Evolutionary conservation across 2,888 invertebrate species (phyloP).

Genomic region (Notodonta dromedarius): DNA sequence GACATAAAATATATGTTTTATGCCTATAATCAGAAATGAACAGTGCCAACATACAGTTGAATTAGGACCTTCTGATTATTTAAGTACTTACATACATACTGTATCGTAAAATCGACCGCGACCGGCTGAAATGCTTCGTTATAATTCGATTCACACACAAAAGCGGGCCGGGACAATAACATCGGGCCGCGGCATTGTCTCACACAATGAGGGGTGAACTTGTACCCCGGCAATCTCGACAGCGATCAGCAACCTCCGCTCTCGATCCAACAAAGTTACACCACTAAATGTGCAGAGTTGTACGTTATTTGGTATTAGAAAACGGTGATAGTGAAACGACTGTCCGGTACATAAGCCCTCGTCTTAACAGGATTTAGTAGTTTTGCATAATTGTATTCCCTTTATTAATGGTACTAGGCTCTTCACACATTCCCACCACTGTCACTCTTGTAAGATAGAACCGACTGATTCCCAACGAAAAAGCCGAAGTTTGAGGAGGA

Average conservation of each 20-base stretch:
- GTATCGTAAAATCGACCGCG: neutral
- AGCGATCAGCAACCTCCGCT: slow-evolving; percentile 49
- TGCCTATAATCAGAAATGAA: too few species aligned
- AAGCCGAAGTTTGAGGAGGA: too few species aligned
- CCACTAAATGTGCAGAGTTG: slow-evolving; percentile 24
- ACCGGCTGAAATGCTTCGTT: neutral
- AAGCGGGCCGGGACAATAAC: slow-evolving; percentile 44
- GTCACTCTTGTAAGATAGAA: too few species aligned
- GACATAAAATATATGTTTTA: too few species aligned
- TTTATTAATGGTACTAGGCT: too few species aligned
- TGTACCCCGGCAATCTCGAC: slow-evolving; percentile 47
- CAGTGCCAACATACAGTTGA: neutral
- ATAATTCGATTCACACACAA: slow-evolving; percentile 8
- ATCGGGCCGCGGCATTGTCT: slow-evolving; percentile 32
- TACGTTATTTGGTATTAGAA: neutral
- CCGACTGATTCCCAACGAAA: too few species aligned
- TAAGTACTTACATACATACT: neutral
- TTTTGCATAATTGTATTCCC: too few species aligned
- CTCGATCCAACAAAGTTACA: slow-evolving; percentile 40
- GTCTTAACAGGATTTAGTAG: too few species aligned
- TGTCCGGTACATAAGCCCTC: neutral
- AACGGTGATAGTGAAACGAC: neutral
- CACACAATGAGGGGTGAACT: slow-evolving; percentile 54
- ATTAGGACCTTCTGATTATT: neutral
- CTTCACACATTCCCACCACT: too few species aligned